Base-by-base conservation (phyloP, 2,888 invertebrate species). In the Patella caerulea region DNA sequence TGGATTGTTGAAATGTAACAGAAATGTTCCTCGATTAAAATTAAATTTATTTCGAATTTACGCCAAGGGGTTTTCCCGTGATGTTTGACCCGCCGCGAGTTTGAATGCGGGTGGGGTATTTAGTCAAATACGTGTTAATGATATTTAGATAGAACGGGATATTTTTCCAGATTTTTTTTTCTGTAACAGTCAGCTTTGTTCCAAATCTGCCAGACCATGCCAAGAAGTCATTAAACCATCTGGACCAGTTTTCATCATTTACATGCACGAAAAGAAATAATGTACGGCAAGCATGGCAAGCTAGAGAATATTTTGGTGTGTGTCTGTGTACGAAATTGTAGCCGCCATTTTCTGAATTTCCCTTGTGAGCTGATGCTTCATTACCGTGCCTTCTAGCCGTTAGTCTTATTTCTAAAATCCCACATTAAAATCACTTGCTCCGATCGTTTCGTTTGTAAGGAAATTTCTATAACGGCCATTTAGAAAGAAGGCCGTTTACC, bases 301-400 rank as follows among this genome's bases (percentile, higher is more conserved):
- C 45, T 34, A 54, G n/a, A 54, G 69, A 29, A 69, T 65, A n/a
- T 17, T 71, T 56, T 53, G 19, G 53, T 53, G 45, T 73, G 65
- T 72, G 45, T 52, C 45, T 59, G 54, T 72, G 72, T 53, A 59
- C 56, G 72, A 69, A 53, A 53, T 59, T 29, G 52, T 55, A n/a
- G 74, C 55, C 56, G 78, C 80, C 79, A 82, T 81, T 83, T 83
- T 78, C 76, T 78, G 79, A 78, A 81, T 81, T 83, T 83, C 83
- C 83, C 83, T 34, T 71, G 81, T 74, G 82, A 24, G 72, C 78
- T 73, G 76, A 84, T 74, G 85, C 81, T 81, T 83, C 85, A 83
- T 85, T 85, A 81, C 76, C 52, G 56, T 34, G 75, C 72, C 78
- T 73, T 65, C 24, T 24, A 65, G 65, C 65, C 65, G 65, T 65